Evolutionary conservation across 2,888 invertebrate species (phyloP).

Genomic region (Lasioglossum leucozonium): DNA sequence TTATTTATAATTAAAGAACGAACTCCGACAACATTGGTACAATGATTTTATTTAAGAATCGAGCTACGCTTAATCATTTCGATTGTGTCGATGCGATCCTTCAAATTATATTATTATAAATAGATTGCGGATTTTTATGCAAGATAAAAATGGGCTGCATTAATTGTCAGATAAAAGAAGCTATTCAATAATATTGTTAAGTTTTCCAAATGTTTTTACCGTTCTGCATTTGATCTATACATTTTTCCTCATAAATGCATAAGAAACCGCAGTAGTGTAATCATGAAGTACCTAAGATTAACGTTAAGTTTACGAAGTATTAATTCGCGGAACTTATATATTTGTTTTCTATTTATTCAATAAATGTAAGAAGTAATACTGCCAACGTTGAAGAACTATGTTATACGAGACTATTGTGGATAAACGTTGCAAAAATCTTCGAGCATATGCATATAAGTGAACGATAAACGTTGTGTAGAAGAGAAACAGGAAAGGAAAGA

Average conservation of each 20-base stretch:
- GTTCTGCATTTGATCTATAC: neutral
- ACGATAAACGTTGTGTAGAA: neutral
- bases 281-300: constrained; percentile 8
- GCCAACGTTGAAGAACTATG: neutral
- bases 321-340: neutral
- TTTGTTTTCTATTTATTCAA: constrained; percentile 7
- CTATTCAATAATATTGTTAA: too few relatives aligned
- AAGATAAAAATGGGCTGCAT: neutral
- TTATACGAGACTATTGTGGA: neutral
- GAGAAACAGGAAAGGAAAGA: neutral
- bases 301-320: constrained; percentile 12
- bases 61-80: neutral
- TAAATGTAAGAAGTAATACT: neutral
- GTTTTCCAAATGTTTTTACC: too few relatives aligned
- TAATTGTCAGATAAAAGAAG: too few relatives aligned
- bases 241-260: neutral
- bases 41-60: neutral
- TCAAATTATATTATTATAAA: neutral
- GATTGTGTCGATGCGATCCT: neutral
- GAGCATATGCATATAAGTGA: neutral
- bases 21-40: neutral
- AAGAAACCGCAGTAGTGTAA: neutral
- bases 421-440: neutral
- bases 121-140: neutral
- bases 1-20: constrained; percentile 1